Conservation (phyloP, 2,113 vertebrate species). For the Canis aureus region DNA sequence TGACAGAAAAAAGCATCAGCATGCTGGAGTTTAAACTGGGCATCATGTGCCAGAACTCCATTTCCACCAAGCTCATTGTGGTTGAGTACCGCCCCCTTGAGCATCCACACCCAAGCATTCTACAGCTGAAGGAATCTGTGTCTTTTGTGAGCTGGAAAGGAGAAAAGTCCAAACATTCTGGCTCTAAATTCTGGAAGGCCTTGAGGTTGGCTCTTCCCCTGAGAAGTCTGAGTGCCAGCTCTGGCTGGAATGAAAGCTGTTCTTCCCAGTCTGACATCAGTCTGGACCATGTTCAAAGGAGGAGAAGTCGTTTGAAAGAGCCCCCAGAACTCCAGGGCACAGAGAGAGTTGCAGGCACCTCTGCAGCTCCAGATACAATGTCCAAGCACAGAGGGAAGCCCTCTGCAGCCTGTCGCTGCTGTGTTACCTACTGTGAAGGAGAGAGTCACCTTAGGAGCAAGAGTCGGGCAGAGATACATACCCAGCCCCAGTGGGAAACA, state of each 20-base stretch:
- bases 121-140: constrained; percentile 90
- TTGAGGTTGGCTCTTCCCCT: constrained; percentile 92
- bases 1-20: constrained; percentile 94
- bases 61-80: constrained; percentile 89
- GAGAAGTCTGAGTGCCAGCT: constrained; percentile 89
- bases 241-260: constrained; percentile 93
- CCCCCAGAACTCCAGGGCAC: constrained; percentile 57
- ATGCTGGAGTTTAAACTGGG: constrained; percentile 95
- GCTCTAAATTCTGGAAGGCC: constrained; percentile 94
- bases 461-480: constrained; percentile 77
- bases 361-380: not conserved
- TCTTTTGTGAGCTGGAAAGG: constrained; percentile 92
- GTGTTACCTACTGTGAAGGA: constrained; percentile 86
- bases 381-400: constrained; percentile 81
- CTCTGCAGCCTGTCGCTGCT: constrained; percentile 87
- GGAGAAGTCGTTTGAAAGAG: constrained; percentile 84
- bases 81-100: constrained; percentile 91
- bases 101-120: constrained; percentile 87
- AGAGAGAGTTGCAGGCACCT: not conserved
- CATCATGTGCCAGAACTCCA: constrained; percentile 92
- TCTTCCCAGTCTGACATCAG: constrained; percentile 96
- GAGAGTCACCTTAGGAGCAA: constrained; percentile 83
- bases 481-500: constrained; percentile 86
- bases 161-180: constrained; percentile 86
- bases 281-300: constrained; percentile 85